These are phyloP conservation scores for Drosophila prosaltans DNA, from an alignment of 1,140 invertebrate species.

Conservation along the genomic window DNA sequence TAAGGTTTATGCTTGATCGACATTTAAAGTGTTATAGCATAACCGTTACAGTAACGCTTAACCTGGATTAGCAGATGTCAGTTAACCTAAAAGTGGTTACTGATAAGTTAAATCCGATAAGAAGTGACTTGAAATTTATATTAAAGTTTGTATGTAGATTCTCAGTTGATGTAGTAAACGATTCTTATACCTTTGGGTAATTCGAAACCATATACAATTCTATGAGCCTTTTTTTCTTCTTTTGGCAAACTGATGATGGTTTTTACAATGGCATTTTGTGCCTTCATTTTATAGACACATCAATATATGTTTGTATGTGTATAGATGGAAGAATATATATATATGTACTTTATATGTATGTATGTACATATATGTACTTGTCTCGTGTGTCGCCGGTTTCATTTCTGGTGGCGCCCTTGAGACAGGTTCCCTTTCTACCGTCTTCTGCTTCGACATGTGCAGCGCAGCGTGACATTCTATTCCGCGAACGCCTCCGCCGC, in stretches of 20 bases:
- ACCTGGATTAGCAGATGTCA: no score
- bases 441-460: constrained; percentile 8
- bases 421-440: constrained; percentile 10
- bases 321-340: neutral
- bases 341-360: neutral
- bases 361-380: neutral
- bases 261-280: neutral
- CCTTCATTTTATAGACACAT: no score
- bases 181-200: constrained; percentile 3
- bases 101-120: no score
- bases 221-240: neutral
- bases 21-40: no score
- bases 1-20: no score
- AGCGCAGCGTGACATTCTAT: constrained; percentile 11
- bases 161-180: neutral
- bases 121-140: no score
- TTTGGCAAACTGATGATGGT: neutral
- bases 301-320: no score
- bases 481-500: neutral
- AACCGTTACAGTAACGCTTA: no score
- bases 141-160: no score
- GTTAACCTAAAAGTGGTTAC: no score
- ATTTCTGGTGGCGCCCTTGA: constrained; percentile 11
- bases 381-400: constrained; percentile 8
- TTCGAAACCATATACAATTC: constrained; percentile 1